Evolutionary conservation across 2,797 vertebrate species (phyloP), one percentile per base, ranked within the genome.

Genomic region (Sebastes taczanowskii): DNA sequence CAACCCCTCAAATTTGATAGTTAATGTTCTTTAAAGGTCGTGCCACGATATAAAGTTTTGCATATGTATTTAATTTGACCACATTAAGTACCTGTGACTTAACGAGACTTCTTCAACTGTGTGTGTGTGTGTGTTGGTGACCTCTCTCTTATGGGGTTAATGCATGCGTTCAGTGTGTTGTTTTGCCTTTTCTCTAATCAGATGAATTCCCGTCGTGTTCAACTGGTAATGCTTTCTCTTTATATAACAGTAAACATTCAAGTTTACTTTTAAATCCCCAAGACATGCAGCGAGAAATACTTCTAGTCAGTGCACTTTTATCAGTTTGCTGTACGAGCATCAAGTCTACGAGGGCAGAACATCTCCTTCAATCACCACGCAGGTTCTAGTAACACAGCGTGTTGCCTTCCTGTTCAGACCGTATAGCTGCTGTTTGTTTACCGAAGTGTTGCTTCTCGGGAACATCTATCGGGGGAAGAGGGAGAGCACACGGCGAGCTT

Each of bases 101-200:
- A 67, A 72, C 32, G 2, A 82, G 25, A 22, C 38, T 38, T 78
- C 30, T 35, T 59, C 74, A 14, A 9, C 42, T 42, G 1, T 59
- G 29, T 29, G 27, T 59, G 29, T 29, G 29, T 29, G 18, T 70
- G 56, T 46, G 56, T 46, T 53, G 73, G 52, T 74, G 60, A 84
- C 71, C 61, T 87, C 62, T 29, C 60, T 76, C 49, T 62, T 32
- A 29, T 63, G 11, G 63, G 56, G 69, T 77, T 81, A 83, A 79
- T 84, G 69, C 71, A 79, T 84, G 69, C 71, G 76, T 71, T 84
- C 46, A 55, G 53, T 85, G 69, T 77, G 75, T 63, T 56, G 68
- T 78, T 80, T 81, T 62, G 10, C 52, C 25, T 60, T 78, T 78
- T 71, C 68, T 82, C 42, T 72, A 78, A 85, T 84, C 71, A 70